These are phyloP conservation scores for Epinephelus coioides DNA, from an alignment of 2,797 vertebrate species.

Conservation along the genomic window DNA sequence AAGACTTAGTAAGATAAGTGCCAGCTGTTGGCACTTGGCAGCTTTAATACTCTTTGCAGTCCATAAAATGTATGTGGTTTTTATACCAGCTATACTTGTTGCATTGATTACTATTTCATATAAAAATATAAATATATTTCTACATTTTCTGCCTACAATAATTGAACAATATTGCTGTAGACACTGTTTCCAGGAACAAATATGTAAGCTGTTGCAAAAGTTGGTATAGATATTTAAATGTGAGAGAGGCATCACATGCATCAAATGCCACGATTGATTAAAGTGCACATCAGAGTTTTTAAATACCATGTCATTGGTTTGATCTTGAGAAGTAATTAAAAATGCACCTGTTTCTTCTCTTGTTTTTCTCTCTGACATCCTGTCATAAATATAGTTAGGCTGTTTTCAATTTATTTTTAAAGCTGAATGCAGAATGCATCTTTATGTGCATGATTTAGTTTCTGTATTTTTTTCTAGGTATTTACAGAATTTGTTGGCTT, in stretches of 20 bases:
- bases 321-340: slow-evolving; percentile 37
- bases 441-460: slow-evolving; percentile 18
- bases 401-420: slow-evolving; percentile 29
- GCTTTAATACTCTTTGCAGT: not conserved
- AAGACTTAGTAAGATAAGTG: not conserved
- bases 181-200: not conserved
- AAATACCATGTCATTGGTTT: slow-evolving; percentile 22
- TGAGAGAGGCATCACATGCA: not conserved
- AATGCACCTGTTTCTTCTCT: slow-evolving; percentile 26
- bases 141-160: not conserved
- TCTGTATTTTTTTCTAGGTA: slow-evolving; percentile 16
- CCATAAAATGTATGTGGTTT: not conserved
- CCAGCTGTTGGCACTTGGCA: not conserved
- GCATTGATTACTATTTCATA: not conserved
- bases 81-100: not conserved
- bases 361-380: slow-evolving; percentile 15
- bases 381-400: slow-evolving; percentile 23
- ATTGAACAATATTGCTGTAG: not conserved
- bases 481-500: slow-evolving; percentile 29
- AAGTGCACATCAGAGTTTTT: slow-evolving; percentile 28
- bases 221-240: slow-evolving; percentile 24
- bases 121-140: not conserved
- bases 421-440: slow-evolving; percentile 14
- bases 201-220: slow-evolving; percentile 24
- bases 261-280: slow-evolving; percentile 21